phyloP scores from a whole-genome alignment of 2,888 invertebrate genomes.

The Alviniconcha strummeri region DNA sequence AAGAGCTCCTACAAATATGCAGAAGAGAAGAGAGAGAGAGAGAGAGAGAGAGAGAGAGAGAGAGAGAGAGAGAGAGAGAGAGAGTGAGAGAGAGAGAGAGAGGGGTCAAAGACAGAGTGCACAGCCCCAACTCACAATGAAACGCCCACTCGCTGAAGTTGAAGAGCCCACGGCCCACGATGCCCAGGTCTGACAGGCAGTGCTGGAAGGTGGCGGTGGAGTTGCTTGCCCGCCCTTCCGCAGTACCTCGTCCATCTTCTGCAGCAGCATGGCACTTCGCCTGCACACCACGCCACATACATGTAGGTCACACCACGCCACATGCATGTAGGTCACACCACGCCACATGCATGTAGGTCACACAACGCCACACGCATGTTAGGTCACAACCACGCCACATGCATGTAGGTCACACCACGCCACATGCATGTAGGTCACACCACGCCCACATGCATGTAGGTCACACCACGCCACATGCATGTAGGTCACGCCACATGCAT shows the following conservation, averaged over 20 bases:
- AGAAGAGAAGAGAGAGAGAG: not conserved
- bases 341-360: too few relatives aligned
- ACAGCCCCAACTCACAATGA: slow-evolving; percentile 6
- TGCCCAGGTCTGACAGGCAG: slow-evolving; percentile 18
- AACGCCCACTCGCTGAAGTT: slow-evolving; percentile 33
- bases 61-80: not conserved
- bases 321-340: too few relatives aligned
- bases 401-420: too few relatives aligned
- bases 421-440: too few relatives aligned
- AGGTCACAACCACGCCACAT: too few relatives aligned
- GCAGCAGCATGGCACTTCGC: slow-evolving; percentile 9
- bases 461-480: too few relatives aligned
- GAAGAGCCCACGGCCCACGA: slow-evolving; percentile 10
- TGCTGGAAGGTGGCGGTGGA: slow-evolving; percentile 23
- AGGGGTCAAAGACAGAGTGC: not conserved
- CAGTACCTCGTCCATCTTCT: slow-evolving; percentile 21
- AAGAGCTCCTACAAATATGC: not conserved
- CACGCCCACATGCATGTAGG: too few relatives aligned
- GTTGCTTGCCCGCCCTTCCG: not conserved
- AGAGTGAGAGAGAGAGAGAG: not conserved
- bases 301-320: too few relatives aligned
- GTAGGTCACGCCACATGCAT: too few relatives aligned
- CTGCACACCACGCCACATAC: not conserved
- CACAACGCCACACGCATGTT: too few relatives aligned
- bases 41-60: not conserved